Evolutionary conservation across 2,888 invertebrate species (phyloP), one percentile per base, ranked within the genome.

Genomic region (Calliphora vomitoria): DNA sequence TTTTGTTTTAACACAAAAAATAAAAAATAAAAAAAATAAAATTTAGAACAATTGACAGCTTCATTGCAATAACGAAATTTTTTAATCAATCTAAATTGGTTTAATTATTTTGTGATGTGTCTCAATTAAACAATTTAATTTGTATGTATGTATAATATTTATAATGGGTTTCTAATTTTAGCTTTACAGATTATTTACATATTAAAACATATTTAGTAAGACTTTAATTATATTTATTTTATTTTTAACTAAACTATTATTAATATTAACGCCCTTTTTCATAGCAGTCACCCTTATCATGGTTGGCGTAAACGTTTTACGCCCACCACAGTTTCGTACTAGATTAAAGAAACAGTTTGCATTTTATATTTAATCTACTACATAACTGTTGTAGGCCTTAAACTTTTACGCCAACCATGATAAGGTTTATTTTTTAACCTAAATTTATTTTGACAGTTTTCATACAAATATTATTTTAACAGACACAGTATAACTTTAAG

Each of bases 51-150:
- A 69, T 44, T 20, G 31, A 75, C 79, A 72, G 85, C 64, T 87
- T 87, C 78, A 87, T 87, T 87, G 87, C 87, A 87, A 85, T 74
- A 55, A 69, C 62, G 68, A 85, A 85, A 72, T 41, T 71, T 53
- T 62, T 68, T 60, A 79, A 53, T 74, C 31, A 68, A 69, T 62
- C 13, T 50, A 71, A 35, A 25, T 76, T 35, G 35, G 55, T 85
- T 82, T 75, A 38, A 18, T 69, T 20, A 13, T 41, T 55, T 60
- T 82, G 84, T 81, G 71, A 68, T 76, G 74, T 80, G 53, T 69
- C 13, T 72, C 15, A 6, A 13, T 62, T 31, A 74, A 53, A 31
- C 18, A 25, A 15, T 62, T 50, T 62, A 50, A 38, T 62, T 80
- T 71, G 50, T 38, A 18, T 38, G 50, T 38, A 18, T 38, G 79